Base-by-base conservation (phyloP, 37 sponge, comb jelly and placozoan species). In the Ianthella basta region DNA sequence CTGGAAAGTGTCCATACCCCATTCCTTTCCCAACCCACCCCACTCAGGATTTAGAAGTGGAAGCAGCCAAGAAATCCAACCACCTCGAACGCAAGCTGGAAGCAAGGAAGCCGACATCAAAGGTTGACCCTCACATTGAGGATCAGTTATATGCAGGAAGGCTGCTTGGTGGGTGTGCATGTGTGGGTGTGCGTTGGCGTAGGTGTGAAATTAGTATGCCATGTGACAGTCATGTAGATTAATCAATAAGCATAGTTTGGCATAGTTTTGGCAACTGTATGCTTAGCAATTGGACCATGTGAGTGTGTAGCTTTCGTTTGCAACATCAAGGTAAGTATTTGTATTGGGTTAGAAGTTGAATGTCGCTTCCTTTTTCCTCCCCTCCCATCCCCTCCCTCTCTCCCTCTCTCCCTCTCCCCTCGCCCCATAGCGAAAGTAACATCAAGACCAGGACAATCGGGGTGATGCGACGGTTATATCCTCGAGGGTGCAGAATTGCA, bases 391-490 rank as follows among this genome's bases (percentile, higher is more conserved):
- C 19, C 59, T 57, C 59, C 19, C 19, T 10, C 64, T 10, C 64
- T 63, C 27, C 27, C 64, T 63, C 64, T 27, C 64, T 79, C 25
- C 4, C 25, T 55, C 55, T 53, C 39, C 56, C 56, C 55, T 12
- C 8, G 50, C 50, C 50, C 30, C 80, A 4, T 70, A 93, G 99
- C 99, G 0, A 96, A 97, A 73, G 89, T 98, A 6, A 60, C 99
- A 8, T 96, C 97, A 0, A 84, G 99, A 75, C 99, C 99, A 23
- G 99, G 99, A 0, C 99, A 98, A 83, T 88, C 95, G 86, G 99
- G 99, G 10, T 59, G 99, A 34, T 92, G 95, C 84, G 99, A 98
- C 81, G 99, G 99, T 16, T 98, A 98, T 82, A 89, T 98, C 3
- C 80, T 98, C 57, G 99, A 98, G 72, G 99, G 99, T 4, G 91